These are phyloP conservation scores for Poeciliopsis retropinna DNA, from an alignment of 2,113 vertebrate genomes.

Conservation along the genomic window DNA sequence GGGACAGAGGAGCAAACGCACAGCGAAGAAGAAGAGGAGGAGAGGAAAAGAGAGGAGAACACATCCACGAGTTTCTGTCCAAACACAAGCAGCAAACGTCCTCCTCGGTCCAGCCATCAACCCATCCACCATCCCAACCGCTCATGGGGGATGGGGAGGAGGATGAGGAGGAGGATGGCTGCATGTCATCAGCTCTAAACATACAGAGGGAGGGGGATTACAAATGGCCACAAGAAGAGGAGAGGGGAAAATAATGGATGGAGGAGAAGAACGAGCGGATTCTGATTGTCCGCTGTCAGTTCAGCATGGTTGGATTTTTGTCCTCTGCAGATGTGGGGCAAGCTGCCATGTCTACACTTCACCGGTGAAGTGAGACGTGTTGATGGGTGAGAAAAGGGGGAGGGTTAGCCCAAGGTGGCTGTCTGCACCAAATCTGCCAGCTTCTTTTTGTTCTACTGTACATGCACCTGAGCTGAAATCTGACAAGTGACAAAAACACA, in stretches of 20 bases:
- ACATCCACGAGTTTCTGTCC: neutral
- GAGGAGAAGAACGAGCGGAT: constrained; percentile 11
- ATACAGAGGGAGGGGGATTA: constrained; percentile 20
- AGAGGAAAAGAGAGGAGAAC: neutral
- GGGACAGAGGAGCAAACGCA: constrained; percentile 31
- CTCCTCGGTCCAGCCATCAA: constrained; percentile 27
- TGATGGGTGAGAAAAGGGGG: constrained; percentile 5
- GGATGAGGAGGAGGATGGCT: neutral
- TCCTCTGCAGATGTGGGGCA: constrained; percentile 53
- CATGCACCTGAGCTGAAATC: constrained; percentile 27
- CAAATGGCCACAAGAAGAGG: constrained; percentile 37
- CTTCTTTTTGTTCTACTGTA: constrained; percentile 21
- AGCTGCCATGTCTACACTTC: constrained; percentile 49
- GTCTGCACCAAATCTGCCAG: constrained; percentile 49
- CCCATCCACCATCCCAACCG: neutral
- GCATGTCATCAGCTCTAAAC: constrained; percentile 23
- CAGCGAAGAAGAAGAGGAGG: neutral
- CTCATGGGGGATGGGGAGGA: neutral
- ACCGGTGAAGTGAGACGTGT: constrained; percentile 37
- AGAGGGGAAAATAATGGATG: neutral
- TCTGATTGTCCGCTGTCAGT: constrained; percentile 5
- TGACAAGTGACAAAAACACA: neutral
- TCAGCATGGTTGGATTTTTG: constrained; percentile 12
- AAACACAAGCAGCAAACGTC: neutral
- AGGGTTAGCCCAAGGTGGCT: constrained; percentile 44